Base-by-base conservation (phyloP, 2,888 invertebrate genomes). In the Bellardia bayeri region DNA sequence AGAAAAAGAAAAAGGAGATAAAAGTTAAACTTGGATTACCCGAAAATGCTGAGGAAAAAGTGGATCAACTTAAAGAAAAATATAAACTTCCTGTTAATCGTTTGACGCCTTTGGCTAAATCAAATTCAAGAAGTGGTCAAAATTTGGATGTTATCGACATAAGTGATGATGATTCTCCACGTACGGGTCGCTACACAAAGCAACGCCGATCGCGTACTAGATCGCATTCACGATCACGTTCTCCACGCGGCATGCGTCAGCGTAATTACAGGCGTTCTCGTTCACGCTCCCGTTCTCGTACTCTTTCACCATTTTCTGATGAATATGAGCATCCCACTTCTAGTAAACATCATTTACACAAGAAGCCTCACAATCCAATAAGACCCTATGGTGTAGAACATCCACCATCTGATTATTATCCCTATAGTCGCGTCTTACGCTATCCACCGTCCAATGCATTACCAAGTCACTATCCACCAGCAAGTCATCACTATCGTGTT, bases 1-100 rank as follows among this genome's bases (percentile, higher is more conserved):
- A 95, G 80, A 94, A 94, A 16, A 95, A 96, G 83, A 96, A 97
- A 88, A 95, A 95, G 76, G 97, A 97, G 88, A 94, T 97, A 9
- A 95, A 96, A 90, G 95, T 95, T 78, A 94, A 96, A 92, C 92
- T 94, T 90, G 95, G 95, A 91, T 90, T 95, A 90, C 92, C 94
- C 1, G 94, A 94, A n/a, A 94, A 94, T 56, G 93, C 92, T n/a
- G 91, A 92, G 76, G 93, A 93, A 80, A 91, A 91, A 68, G 92
- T 93, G 5, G 92, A 92, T 87, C 90, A 91, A 82, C 88, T 93
- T 0, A 92, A 93, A 88, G 91, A 94, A n/a, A 91, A 93, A 83
- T 94, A 91, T 84, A 92, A 92, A 45, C 91, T 93, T n/a, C 91
- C 92, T 13, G 84, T 91, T 13, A 85, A 88, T 40, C 88, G 89